Base-by-base conservation (phyloP, 2,888 invertebrate species). In the Drosophila aldrichi region DNA sequence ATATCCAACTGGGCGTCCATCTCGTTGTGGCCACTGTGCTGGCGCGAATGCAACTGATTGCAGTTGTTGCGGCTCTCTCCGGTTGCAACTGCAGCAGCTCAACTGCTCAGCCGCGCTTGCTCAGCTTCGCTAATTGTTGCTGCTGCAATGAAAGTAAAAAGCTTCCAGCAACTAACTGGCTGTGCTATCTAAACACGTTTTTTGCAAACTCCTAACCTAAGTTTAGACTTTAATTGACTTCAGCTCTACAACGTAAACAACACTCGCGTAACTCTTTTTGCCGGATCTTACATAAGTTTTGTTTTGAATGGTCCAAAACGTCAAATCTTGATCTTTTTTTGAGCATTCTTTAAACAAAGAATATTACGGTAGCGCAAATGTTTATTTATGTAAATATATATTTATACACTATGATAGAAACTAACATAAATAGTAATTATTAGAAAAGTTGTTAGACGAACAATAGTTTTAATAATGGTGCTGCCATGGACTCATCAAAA, bases 101-200 rank as follows among this genome's bases (percentile, higher is more conserved):
- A n/a, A n/a, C n/a, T n/a, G n/a, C n/a, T n/a, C 25, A 22, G 22
- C 22, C 22, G 20, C 54, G 40, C 52, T 40, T 49, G 18, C 38
- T 48, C 41, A 54, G 52, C 48, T 52, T 38, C 52, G 34, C 40
- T 49, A 58, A 60, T 52, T 57, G 63, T 60, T 69, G 25, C 40
- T 70, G 76, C 60, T 69, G 74, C 63, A 67, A 74, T 63, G 81
- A 89, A 90, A 89, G 90, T 82, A 82, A 87, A 87, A 87, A 79
- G 77, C 70, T 76, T 46, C 62, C 46, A 44, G 38, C 48, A 65
- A 70, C 49, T 38, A 65, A 70, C 49, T 38, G 36, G 36, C 52
- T 22, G 46, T 81, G 78, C 85, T 85, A 77, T 40, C 16, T 76
- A 84, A 89, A 89, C 89, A 73, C 73, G 89, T 89, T 89, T 82